Conservation (phyloP, 2,888 invertebrate species). For the Meiosimyza platycephala region DNA sequence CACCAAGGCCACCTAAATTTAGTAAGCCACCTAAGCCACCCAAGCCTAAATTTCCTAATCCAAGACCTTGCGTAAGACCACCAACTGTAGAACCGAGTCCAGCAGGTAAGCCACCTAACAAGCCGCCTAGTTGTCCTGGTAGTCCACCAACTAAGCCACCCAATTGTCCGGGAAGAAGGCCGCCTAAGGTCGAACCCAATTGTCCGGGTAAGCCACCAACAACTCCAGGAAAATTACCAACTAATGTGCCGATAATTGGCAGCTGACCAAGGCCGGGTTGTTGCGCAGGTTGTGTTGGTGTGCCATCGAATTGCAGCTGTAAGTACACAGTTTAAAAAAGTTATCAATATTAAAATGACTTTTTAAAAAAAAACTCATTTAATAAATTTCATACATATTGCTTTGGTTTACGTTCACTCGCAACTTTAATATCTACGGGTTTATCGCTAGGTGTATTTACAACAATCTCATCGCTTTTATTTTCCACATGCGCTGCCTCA, state of each 20-base stretch:
- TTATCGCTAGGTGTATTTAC: no score
- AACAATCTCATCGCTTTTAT: no score
- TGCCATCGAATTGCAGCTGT: no score
- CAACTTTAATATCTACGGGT: no score
- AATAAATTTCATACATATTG: no score
- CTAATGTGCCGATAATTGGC: slow-evolving; percentile 54
- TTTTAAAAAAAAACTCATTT: no score
- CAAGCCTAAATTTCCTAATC: slow-evolving; percentile 43
- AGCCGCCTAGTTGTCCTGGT: slow-evolving; percentile 24
- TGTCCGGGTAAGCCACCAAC: not conserved
- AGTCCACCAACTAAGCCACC: slow-evolving; percentile 8
- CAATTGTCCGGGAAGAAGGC: no score
- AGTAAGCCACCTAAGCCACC: slow-evolving; percentile 20
- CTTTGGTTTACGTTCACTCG: no score
- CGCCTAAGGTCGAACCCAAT: not conserved
- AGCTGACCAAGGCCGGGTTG: slow-evolving; percentile 43
- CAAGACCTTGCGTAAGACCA: slow-evolving; percentile 37
- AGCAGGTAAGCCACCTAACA: slow-evolving; percentile 41
- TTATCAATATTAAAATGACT: no score
- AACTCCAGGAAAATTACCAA: slow-evolving; percentile 49
- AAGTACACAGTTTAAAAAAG: no score
- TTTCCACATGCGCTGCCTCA: no score
- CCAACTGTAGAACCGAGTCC: slow-evolving; percentile 42
- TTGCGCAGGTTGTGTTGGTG: slow-evolving; percentile 21
- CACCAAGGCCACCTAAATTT: slow-evolving; percentile 1